Percentiles rank a stretch among this genome's conserved stretches.
Evolutionary conservation across 2,113 vertebrate genomes (phyloP).

Genomic region (Pachyramphus minor): DNA sequence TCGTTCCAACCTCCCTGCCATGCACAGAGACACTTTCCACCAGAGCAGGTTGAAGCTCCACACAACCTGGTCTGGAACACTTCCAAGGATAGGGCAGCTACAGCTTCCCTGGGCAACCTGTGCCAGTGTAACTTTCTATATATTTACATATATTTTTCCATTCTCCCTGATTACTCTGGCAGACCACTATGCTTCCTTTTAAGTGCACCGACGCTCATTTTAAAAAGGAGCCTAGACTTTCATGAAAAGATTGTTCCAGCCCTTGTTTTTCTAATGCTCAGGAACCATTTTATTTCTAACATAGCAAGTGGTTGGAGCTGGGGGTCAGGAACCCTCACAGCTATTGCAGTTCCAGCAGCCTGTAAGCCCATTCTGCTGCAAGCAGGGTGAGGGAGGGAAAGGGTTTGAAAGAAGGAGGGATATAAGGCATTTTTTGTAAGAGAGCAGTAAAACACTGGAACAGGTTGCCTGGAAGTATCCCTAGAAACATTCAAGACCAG

Average conservation of each 20-base stretch:
- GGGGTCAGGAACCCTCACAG: background rate
- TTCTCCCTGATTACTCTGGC: background rate
- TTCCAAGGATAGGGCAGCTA: background rate
- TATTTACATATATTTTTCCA: background rate
- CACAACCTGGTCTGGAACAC: background rate
- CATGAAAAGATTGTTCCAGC: background rate
- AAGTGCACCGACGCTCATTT: rapidly evolving
- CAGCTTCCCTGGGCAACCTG: background rate
- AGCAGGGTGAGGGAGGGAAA: background rate
- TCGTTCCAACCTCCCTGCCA: background rate
- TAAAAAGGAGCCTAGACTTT: background rate
- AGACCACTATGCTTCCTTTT: background rate
- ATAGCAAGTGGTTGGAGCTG: background rate
- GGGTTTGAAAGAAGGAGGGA: background rate
- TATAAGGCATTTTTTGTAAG: background rate
- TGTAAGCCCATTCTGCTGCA: background rate
- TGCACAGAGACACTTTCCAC: background rate
- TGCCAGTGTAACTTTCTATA: background rate
- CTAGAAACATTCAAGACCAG: background rate
- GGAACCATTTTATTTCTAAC: background rate
- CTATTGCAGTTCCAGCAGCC: background rate
- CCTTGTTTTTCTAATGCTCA: background rate
- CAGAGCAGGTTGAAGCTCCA: too few species aligned
- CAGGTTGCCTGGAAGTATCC: background rate
- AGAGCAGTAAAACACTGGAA: background rate